A percentile compares a stretch with the other conserved stretches of the same genome.
phyloP scores from a whole-genome alignment of 2,797 vertebrate species.

The Bufotes viridis region DNA sequence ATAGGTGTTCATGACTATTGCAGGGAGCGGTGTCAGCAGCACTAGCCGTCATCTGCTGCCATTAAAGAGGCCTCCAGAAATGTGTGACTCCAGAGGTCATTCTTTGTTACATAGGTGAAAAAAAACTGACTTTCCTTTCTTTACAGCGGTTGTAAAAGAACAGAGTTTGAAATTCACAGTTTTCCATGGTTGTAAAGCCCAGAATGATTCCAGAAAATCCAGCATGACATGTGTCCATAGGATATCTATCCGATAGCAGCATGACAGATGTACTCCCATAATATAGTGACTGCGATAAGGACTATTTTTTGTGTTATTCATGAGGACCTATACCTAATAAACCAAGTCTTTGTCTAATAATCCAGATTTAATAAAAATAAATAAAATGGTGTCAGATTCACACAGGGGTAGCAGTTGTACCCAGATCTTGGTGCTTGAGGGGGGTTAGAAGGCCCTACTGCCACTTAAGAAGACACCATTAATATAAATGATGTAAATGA shows the following conservation, averaged over 20 bases:
- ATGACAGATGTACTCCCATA: neutral
- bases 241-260: neutral
- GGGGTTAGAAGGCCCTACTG: too few relatives aligned
- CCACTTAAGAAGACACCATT: too few relatives aligned
- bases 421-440: too few relatives aligned
- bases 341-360: neutral
- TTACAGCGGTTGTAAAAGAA: neutral
- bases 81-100: slow-evolving; percentile 36
- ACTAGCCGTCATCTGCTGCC: neutral
- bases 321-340: neutral
- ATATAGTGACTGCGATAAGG: neutral
- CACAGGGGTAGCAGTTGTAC: too few relatives aligned
- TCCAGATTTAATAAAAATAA: too few relatives aligned
- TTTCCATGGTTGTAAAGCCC: neutral
- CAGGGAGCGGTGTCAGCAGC: slow-evolving; percentile 5
- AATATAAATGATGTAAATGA: too few relatives aligned
- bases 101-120: slow-evolving; percentile 37
- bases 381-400: too few relatives aligned
- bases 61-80: slow-evolving; percentile 28
- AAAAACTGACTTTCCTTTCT: neutral
- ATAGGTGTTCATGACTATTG: slow-evolving; percentile 1
- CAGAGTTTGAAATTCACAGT: neutral
- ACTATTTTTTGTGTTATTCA: neutral
- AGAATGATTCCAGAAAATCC: neutral
- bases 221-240: neutral